Evolutionary conservation across 2,113 vertebrate genomes (phyloP).

Genomic region (Nothobranchius kuhntae): DNA sequence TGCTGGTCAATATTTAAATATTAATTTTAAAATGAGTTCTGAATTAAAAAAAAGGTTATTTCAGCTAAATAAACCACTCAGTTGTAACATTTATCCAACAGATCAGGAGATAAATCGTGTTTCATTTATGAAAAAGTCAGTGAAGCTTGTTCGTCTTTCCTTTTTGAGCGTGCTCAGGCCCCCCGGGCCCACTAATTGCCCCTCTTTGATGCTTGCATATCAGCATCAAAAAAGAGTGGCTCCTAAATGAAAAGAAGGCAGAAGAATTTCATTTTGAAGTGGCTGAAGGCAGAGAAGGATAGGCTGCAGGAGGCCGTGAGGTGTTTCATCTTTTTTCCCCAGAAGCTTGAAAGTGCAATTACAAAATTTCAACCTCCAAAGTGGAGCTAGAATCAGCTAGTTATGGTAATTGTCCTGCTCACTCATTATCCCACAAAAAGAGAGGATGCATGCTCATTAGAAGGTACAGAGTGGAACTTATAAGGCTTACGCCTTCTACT

Average conservation of each 20-base stretch:
- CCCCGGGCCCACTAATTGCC: conserved; percentile 55
- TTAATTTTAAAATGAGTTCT: no score
- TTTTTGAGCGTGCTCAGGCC: conserved; percentile 14
- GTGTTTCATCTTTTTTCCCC: not conserved
- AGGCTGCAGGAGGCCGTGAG: conserved; percentile 28
- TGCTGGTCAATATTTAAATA: conserved; percentile 2
- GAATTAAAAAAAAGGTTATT: no score
- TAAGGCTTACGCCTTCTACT: conserved; percentile 1
- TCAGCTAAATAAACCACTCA: no score
- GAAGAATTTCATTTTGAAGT: conserved; percentile 91
- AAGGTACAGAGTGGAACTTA: conserved; percentile 40
- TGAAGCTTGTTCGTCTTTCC: conserved; percentile 32
- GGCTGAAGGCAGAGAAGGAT: conserved; percentile 80
- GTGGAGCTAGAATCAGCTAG: conserved; percentile 76
- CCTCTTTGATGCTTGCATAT: conserved; percentile 87
- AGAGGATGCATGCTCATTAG: conserved; percentile 60
- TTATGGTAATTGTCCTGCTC: conserved; percentile 73
- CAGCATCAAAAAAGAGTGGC: conserved; percentile 74
- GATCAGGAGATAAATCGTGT: not conserved
- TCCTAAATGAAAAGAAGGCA: conserved; percentile 53
- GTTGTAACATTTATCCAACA: no score
- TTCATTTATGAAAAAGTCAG: conserved; percentile 20
- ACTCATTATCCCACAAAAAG: conserved; percentile 72
- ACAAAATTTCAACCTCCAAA: conserved; percentile 77
- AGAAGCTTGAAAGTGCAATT: conserved; percentile 86